phyloP scores from a whole-genome alignment of 2,797 vertebrate species.

The Mus minutoides region DNA sequence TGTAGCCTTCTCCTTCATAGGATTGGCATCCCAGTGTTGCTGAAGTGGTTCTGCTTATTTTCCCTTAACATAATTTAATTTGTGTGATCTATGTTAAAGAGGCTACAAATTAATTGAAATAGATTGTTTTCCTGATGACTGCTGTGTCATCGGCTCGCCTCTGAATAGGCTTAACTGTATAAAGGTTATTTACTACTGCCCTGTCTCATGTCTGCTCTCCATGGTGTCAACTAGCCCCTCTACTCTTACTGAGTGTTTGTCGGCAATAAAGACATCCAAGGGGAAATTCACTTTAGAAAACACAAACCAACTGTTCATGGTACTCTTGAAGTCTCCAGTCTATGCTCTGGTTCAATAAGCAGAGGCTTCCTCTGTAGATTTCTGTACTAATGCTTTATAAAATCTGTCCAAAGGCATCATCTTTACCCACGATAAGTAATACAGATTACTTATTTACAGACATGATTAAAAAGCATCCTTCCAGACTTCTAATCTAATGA shows the following conservation, averaged over 20 bases:
- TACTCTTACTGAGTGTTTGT: background rate
- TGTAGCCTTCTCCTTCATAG: too few relatives aligned
- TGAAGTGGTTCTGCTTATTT: background rate
- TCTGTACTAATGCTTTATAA: background rate
- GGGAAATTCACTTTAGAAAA: background rate
- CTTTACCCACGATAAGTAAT: background rate
- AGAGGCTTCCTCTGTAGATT: background rate
- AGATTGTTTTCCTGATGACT: background rate
- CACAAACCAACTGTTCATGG: background rate
- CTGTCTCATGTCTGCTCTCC: background rate
- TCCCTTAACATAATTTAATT: background rate
- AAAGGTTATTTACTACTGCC: background rate
- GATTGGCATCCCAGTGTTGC: too few relatives aligned
- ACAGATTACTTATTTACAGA: background rate
- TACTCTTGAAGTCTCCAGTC: background rate
- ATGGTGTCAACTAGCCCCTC: background rate
- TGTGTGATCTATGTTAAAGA: background rate
- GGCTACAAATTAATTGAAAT: background rate
- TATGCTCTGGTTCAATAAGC: background rate
- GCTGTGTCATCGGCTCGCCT: background rate
- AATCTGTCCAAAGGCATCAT: background rate
- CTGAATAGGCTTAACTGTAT: too few relatives aligned
- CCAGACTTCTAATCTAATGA: background rate
- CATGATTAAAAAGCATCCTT: background rate
- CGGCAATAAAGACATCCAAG: background rate